Base-by-base conservation (phyloP, 2,797 vertebrate species). In the Myioborus miniatus region DNA sequence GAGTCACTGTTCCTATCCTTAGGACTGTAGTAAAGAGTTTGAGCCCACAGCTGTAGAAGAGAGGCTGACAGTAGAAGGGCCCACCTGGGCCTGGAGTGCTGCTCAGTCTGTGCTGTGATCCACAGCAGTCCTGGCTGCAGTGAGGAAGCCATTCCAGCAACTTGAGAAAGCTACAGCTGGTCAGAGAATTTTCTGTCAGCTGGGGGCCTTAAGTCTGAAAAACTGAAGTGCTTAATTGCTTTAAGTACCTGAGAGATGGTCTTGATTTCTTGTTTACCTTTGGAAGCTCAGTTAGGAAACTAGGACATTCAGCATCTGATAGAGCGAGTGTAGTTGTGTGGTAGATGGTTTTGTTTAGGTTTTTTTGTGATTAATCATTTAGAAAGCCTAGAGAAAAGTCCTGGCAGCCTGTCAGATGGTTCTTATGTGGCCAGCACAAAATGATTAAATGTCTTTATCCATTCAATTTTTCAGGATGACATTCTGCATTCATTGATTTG, bases 361-460 rank as follows among this genome's bases (percentile, higher is more conserved):
- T 74, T 84, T 81, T 58, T 78, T 49, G 22, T 49, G 50, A 34
- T 30, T 85, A 60, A 86, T 86, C 60, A 74, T 76, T 70, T 80
- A 34, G 43, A 77, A 90, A 86, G 27, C 17, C 43, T 23, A 46
- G 34, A 76, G 86, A 58, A 86, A 30, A 83, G 56, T 53, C 50
- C 72, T 88, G 91, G 63, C 80, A 83, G 32, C 10, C 34, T 79
- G 30, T 82, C 83, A 80, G 80, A 9, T 1, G 1, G 26, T 83
- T 76, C 63, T 85, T 80, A 46, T 65, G 83, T 83, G 56, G 36
- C 43, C 59, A 65, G 71, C 59, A 56, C 30, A 49, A 65, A 86
- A 86, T 89, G 69, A 96, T 95, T 89, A 49, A 77, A 53, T 59
- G 87, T 90, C 89, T 86, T 92, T 53, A 83, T 86, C 81, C 60